Conservation (phyloP, 2,113 vertebrate species). For the Pipa parva region DNA sequence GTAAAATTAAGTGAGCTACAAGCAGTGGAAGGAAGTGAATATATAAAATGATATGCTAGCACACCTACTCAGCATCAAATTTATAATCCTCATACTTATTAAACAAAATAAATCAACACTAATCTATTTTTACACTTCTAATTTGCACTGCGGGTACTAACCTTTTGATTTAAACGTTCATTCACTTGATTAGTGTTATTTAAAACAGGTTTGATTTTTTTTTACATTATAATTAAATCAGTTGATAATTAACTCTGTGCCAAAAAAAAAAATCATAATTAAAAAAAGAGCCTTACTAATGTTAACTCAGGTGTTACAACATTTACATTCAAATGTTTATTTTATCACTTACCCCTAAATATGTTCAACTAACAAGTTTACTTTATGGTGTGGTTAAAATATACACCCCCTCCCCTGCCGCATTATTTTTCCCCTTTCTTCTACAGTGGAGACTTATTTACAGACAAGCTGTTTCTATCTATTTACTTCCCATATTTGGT, state of each 20-base stretch:
- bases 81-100: neutral
- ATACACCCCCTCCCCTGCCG: too few species aligned
- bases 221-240: conserved; percentile 37
- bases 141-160: conserved; percentile 19
- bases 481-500: too few species aligned
- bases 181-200: conserved; percentile 27
- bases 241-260: conserved; percentile 33
- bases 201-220: conserved; percentile 14
- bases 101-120: conserved; percentile 11
- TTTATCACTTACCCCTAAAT: neutral
- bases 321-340: neutral
- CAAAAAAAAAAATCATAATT: conserved; percentile 15
- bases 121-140: conserved; percentile 30
- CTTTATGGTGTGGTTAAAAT: too few species aligned
- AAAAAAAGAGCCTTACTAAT: conserved; percentile 19
- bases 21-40: neutral
- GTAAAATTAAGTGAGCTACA: too few species aligned
- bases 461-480: too few species aligned
- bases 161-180: conserved; percentile 32
- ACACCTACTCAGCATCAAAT: conserved; percentile 26
- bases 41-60: conserved; percentile 10
- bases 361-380: neutral
- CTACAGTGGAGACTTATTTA: too few species aligned
- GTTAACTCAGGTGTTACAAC: conserved; percentile 14
- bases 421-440: too few species aligned